Evolutionary conservation across 2,888 invertebrate species (phyloP).

Genomic region (Tenthredo amoena): DNA sequence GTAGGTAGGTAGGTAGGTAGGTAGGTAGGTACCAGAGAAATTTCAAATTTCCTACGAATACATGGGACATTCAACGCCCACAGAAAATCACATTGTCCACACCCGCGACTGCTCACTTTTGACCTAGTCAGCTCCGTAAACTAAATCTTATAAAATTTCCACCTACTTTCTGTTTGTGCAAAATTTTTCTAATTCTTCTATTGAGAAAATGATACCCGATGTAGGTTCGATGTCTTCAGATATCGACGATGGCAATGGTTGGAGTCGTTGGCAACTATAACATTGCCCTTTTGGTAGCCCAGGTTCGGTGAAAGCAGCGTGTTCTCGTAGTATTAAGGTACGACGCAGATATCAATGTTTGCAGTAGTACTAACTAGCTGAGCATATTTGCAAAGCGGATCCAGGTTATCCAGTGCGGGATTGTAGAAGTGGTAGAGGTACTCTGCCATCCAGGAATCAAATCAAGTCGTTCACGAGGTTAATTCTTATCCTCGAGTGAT

Average conservation of each 20-base stretch:
- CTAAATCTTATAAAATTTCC: not conserved
- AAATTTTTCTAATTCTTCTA: too few relatives aligned
- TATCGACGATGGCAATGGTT: not conserved
- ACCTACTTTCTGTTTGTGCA: not conserved
- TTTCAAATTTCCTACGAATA: slow-evolving; percentile 41
- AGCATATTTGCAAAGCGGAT: slow-evolving; percentile 72
- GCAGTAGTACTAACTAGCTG: slow-evolving; percentile 69
- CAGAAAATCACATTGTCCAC: not conserved
- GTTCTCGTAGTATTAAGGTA: slow-evolving; percentile 57
- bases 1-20: not conserved
- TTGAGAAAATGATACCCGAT: not conserved
- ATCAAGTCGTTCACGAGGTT: slow-evolving; percentile 15
- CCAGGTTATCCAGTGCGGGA: slow-evolving; percentile 64
- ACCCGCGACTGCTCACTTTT: not conserved
- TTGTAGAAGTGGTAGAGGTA: slow-evolving; percentile 15
- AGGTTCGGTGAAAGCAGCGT: not conserved
- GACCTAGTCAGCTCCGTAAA: slow-evolving; percentile 39
- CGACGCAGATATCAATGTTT: slow-evolving; percentile 70
- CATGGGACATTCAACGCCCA: slow-evolving; percentile 14
- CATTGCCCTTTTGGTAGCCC: not conserved
- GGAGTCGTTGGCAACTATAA: not conserved
- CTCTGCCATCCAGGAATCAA: slow-evolving; percentile 9
- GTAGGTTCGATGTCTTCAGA: not conserved
- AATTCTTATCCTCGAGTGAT: slow-evolving; percentile 8
- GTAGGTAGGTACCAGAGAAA: not conserved